Base-by-base conservation (phyloP, 2,888 invertebrate species). In the Aradus depressus region DNA sequence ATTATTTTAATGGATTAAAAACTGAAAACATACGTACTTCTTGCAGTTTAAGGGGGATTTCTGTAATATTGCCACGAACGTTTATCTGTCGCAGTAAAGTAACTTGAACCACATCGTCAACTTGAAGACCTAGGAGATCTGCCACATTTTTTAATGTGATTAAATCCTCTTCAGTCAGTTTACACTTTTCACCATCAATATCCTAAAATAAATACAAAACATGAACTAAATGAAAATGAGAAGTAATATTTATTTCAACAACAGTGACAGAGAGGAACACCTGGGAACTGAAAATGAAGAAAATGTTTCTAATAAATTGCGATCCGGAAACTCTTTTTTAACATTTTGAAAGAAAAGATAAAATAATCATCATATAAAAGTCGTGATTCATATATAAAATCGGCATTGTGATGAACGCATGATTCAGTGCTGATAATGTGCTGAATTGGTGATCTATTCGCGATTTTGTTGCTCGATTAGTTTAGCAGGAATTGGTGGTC, bases 11-110 rank as follows among this genome's bases (percentile, higher is more conserved):
- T n/a, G n/a, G n/a, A n/a, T n/a, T n/a, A n/a, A n/a, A n/a, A 28
- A 28, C n/a, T 10, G 31, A 28, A 38, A 4, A 18, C 23, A 38
- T n/a, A 56, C 64, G 63, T 65, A 84, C 85, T 75, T 91, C 90
- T 64, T 84, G 86, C 49, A 89, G 70, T 64, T 89, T 83, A 38
- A 91, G 70, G 3, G 91, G 91, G 61, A 92, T 92, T 66, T 91
- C 90, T 0, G 91, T 92, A 56, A 91, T 88, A 66, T 89, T 91
- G 3, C 92, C 91, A 6, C 91, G 75, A 19, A 92, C 91, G 64
- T 91, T 91, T 64, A 92, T 92, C 71, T 90, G 89, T 18, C 89
- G 68, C 51, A 79, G 69, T 22, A 89, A 68, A 22, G 85, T 74
- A 19, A 90, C 86, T 62, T 87, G 80, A 48, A 76, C 76, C 10